Conservation (phyloP, 2,113 vertebrate species). For the Vireo altiloquus region DNA sequence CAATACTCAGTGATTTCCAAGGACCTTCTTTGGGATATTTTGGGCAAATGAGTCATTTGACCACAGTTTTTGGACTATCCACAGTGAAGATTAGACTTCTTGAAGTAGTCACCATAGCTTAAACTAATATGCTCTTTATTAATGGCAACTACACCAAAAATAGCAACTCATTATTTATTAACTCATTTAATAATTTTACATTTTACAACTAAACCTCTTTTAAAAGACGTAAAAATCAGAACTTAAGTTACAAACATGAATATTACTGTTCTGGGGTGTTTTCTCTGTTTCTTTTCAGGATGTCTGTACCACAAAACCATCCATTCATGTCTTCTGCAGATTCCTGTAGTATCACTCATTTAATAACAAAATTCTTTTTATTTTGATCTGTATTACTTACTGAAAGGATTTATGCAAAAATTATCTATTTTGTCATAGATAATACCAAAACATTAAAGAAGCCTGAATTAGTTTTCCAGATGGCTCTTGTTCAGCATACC, state of each 20-base stretch:
- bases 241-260: background rate
- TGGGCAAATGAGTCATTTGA: background rate
- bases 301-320: background rate
- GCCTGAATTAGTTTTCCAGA: slow-evolving; percentile 29
- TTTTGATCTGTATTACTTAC: background rate
- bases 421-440: background rate
- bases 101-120: background rate
- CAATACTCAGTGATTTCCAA: background rate
- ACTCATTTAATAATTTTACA: background rate
- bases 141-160: background rate
- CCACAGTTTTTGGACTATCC: background rate
- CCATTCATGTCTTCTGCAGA: background rate
- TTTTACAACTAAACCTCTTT: background rate
- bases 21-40: background rate
- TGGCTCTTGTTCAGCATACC: background rate
- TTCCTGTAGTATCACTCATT: background rate
- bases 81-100: background rate
- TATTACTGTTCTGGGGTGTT: rapidly evolving
- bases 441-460: slow-evolving; percentile 9
- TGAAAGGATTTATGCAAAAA: background rate
- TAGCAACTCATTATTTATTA: background rate
- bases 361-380: background rate
- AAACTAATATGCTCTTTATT: background rate
- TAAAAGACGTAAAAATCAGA: background rate
- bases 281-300: background rate